A percentile compares a stretch with the other conserved stretches of the same genome.
phyloP scores from a whole-genome alignment of 2,888 invertebrate species.

The Eurytoma californica region DNA sequence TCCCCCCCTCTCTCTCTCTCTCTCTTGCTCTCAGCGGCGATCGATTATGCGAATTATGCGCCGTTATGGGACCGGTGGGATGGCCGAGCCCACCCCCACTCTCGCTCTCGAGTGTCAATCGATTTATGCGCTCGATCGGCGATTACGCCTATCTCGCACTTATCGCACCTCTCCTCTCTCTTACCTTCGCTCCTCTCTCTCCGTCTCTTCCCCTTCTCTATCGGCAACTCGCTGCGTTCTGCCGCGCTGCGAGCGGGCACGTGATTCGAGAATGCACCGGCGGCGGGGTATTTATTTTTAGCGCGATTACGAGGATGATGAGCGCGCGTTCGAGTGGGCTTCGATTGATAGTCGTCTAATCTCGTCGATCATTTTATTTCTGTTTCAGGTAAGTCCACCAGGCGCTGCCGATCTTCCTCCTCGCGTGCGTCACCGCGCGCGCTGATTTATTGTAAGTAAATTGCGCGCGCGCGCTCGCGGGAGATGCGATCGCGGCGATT shows the following conservation, averaged over 20 bases:
- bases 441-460: slow-evolving; percentile 52
- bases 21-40: slow-evolving; percentile 42
- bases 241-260: background rate
- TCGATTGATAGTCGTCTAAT: slow-evolving; percentile 22
- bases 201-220: background rate
- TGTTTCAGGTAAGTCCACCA: slow-evolving; percentile 22
- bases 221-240: background rate
- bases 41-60: slow-evolving; percentile 56
- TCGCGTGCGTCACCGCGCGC: background rate
- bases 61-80: slow-evolving; percentile 40
- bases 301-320: background rate
- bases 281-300: background rate
- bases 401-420: background rate
- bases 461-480: slow-evolving; percentile 17
- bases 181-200: slow-evolving; percentile 5
- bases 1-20: slow-evolving; percentile 50
- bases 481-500: slow-evolving; percentile 19
- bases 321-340: background rate
- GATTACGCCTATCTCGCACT: slow-evolving; percentile 41
- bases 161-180: slow-evolving; percentile 27
- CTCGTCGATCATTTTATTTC: slow-evolving; percentile 14
- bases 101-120: slow-evolving; percentile 40
- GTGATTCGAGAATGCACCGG: background rate
- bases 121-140: slow-evolving; percentile 48
- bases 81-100: background rate